Conservation (phyloP, 2,888 invertebrate species). For the Euclidia mi region DNA sequence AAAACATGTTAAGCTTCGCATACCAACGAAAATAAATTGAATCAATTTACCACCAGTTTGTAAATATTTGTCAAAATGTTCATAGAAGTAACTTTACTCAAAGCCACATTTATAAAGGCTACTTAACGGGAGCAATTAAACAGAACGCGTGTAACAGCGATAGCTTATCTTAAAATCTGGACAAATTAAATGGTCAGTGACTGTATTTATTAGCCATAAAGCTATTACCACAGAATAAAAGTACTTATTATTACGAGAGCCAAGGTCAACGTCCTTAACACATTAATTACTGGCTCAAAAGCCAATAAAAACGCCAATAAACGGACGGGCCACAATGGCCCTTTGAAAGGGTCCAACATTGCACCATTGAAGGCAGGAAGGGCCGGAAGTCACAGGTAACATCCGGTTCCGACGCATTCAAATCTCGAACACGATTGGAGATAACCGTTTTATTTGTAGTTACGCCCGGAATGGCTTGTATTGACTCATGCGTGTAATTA, state of each 20-base stretch:
- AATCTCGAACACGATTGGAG: slow-evolving; percentile 52
- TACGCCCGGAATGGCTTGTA: slow-evolving; percentile 10
- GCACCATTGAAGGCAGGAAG: slow-evolving; percentile 51
- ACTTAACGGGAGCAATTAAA: no score
- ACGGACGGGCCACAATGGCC: slow-evolving; percentile 42
- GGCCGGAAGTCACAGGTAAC: slow-evolving; percentile 71
- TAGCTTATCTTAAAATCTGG: neutral
- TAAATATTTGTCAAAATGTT: no score
- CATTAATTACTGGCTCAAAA: slow-evolving; percentile 31
- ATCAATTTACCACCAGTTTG: no score
- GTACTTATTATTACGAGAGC: neutral
- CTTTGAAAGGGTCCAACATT: slow-evolving; percentile 57
- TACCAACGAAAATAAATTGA: no score
- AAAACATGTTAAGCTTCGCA: no score
- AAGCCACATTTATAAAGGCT: no score
- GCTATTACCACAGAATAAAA: neutral
- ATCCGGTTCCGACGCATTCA: slow-evolving; percentile 65
- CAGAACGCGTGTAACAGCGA: no score
- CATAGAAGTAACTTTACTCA: no score
- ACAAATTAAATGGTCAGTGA: neutral
- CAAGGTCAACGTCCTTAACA: slow-evolving; percentile 39
- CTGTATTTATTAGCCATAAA: slow-evolving; percentile 1
- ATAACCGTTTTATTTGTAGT: slow-evolving; percentile 38
- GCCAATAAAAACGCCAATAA: slow-evolving; percentile 46
- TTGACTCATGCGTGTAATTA: slow-evolving; percentile 17